These are phyloP conservation scores for Nylanderia fulva DNA, from an alignment of 1,140 invertebrate genomes.

Conservation along the genomic window DNA sequence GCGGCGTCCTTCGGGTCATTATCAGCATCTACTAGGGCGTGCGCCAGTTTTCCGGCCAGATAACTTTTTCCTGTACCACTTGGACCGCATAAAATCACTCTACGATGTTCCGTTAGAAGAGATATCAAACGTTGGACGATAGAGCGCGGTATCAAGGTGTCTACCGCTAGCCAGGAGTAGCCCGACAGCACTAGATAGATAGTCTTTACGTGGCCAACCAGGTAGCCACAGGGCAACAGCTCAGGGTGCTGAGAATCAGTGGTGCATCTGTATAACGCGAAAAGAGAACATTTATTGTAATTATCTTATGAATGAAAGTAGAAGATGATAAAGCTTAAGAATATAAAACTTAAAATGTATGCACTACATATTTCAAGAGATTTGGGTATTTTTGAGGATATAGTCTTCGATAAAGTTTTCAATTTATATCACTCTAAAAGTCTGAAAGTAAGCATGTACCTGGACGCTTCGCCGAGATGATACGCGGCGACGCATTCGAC, in stretches of 20 bases:
- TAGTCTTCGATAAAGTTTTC: not conserved
- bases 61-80: conserved; percentile 99
- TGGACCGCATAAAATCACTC: conserved; percentile 98
- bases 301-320: not conserved
- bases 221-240: conserved; percentile 96
- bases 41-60: conserved; percentile 96
- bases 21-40: conserved; percentile 87
- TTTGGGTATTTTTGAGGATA: not conserved
- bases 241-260: conserved; percentile 91
- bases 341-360: not conserved
- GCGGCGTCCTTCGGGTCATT: conserved; percentile 87
- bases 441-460: conserved; percentile 77
- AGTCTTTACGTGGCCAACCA: conserved; percentile 94
- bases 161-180: conserved; percentile 97
- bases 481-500: conserved; percentile 96
- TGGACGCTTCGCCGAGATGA: conserved; percentile 94
- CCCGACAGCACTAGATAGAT: conserved; percentile 94
- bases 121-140: conserved; percentile 95
- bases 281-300: not conserved
- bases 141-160: conserved; percentile 98
- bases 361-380: not conserved
- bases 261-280: conserved; percentile 75
- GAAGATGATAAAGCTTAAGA: not conserved
- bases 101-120: conserved; percentile 95
- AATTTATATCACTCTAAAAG: not conserved